A percentile compares a stretch with the other conserved stretches of the same genome.
Conservation (phyloP, 1,140 invertebrate genomes). For the Microplitis mediator region DNA sequence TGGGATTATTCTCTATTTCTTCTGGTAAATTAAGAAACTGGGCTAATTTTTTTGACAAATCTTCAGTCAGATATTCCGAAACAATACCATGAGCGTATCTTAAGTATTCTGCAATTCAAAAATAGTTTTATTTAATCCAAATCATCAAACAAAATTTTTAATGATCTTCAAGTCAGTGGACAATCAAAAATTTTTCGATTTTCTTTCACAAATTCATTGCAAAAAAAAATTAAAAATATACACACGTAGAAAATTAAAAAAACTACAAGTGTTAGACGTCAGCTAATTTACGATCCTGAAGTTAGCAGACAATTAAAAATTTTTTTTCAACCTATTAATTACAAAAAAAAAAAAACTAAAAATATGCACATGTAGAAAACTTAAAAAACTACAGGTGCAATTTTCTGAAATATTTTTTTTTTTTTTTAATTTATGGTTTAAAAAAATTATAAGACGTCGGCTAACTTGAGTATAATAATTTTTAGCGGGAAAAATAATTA, state of each 20-base stretch:
- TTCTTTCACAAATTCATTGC: no score
- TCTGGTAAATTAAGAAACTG: constrained; percentile 68
- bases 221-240: no score
- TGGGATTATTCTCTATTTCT: constrained; percentile 66
- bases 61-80: constrained; percentile 72
- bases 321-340: no score
- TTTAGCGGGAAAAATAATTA: constrained; percentile 31
- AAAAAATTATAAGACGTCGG: no score
- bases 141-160: no score
- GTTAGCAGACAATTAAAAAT: no score
- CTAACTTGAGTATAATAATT: no score
- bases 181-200: no score
- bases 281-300: no score
- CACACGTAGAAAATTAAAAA: not conserved
- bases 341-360: no score
- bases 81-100: constrained; percentile 74
- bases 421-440: no score
- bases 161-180: no score
- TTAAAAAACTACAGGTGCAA: not conserved
- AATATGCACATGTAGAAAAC: not conserved
- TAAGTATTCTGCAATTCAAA: constrained; percentile 66
- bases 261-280: not conserved
- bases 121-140: constrained; percentile 5
- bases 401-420: not conserved
- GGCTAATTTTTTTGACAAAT: constrained; percentile 67